phyloP scores from a whole-genome alignment of 2,797 vertebrate species.

The Cetoscarus ocellatus region DNA sequence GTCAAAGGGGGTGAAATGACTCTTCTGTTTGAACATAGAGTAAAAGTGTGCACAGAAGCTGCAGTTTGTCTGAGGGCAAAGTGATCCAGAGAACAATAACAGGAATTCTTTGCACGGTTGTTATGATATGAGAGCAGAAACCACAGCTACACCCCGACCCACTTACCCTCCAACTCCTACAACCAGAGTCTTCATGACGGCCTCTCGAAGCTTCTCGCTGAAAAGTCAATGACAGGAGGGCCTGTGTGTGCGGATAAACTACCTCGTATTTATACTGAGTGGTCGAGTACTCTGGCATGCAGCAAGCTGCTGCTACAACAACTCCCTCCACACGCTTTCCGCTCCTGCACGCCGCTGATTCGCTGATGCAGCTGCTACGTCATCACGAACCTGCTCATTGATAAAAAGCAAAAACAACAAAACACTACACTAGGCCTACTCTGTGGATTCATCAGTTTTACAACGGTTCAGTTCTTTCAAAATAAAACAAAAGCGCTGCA shows the following conservation, averaged over 20 bases:
- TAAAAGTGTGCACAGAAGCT: not conserved
- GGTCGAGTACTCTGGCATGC: not conserved
- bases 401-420: not conserved
- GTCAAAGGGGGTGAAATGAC: not conserved
- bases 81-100: not conserved
- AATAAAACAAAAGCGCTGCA: not conserved
- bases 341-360: constrained; percentile 45
- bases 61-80: not conserved
- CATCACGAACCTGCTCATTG: constrained; percentile 20
- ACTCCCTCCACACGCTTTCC: constrained; percentile 16
- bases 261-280: too few relatives aligned
- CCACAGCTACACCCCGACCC: constrained; percentile 3
- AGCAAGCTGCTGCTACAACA: not conserved
- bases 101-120: not conserved
- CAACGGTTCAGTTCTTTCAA: not conserved
- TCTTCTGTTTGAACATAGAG: not conserved
- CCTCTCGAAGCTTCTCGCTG: not conserved
- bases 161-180: constrained; percentile 95
- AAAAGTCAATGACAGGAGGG: not conserved
- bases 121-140: constrained; percentile 11
- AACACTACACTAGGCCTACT: not conserved
- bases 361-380: constrained; percentile 41
- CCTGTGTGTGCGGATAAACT: too few relatives aligned
- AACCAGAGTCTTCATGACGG: constrained; percentile 87
- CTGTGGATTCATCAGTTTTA: not conserved